phyloP scores from a whole-genome alignment of 2,888 invertebrate genomes.

The Iselma pallidipennis region DNA sequence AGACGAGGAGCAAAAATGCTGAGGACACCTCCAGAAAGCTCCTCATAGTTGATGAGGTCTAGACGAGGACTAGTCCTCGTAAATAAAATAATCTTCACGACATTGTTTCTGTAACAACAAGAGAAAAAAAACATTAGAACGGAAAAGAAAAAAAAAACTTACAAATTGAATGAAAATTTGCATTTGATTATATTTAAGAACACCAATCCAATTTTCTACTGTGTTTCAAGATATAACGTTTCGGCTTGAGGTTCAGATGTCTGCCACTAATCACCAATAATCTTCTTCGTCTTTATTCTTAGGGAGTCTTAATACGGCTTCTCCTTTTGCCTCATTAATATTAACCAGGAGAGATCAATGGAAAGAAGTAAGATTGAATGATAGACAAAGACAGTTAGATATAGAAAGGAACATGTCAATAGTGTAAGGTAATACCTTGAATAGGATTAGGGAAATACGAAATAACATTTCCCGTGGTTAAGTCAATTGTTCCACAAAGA shows the following conservation, averaged over 20 bases:
- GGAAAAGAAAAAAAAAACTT: neutral
- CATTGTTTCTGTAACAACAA: conserved; percentile 45
- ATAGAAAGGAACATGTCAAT: conserved; percentile 45
- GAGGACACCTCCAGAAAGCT: conserved; percentile 32
- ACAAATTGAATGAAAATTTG: neutral
- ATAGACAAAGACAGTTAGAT: neutral
- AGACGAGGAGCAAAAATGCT: conserved; percentile 35
- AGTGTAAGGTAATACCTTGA: conserved; percentile 47
- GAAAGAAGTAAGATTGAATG: neutral
- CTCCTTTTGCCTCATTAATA: conserved; percentile 47
- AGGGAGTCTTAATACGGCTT: conserved; percentile 43
- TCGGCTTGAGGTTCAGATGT: conserved; percentile 38
- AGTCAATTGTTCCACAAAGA: conserved; percentile 46
- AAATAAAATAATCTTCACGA: conserved; percentile 37
- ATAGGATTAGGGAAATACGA: conserved; percentile 49
- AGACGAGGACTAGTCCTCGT: conserved; percentile 42
- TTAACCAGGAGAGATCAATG: conserved; percentile 42
- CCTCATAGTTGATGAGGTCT: conserved; percentile 40
- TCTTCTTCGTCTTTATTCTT: conserved; percentile 44
- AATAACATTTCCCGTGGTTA: conserved; percentile 46
- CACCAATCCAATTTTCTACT: conserved; percentile 14
- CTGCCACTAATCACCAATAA: conserved; percentile 50
- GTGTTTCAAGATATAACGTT: conserved; percentile 22
- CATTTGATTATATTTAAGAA: conserved; percentile 7
- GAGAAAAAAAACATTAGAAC: conserved; percentile 2